Conservation (phyloP, 2,113 vertebrate genomes). For the Sorex araneus region DNA sequence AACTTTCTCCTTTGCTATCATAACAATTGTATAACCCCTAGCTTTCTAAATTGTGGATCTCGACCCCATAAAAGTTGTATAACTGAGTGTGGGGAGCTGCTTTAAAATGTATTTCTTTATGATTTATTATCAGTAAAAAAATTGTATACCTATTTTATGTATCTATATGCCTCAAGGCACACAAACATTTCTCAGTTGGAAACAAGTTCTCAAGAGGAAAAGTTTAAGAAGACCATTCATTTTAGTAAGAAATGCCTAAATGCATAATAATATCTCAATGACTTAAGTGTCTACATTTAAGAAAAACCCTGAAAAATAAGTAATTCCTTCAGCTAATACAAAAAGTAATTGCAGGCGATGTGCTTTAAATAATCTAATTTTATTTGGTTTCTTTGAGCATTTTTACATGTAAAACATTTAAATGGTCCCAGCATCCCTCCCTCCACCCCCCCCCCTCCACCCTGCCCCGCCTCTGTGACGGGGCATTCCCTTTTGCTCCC, state of each 20-base stretch:
- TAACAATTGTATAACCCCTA: constrained; percentile 5
- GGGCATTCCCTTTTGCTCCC: no score
- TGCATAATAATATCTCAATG: background rate
- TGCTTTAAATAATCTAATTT: background rate
- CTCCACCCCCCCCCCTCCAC: no score
- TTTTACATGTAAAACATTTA: background rate
- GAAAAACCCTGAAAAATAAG: background rate
- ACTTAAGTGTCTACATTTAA: background rate
- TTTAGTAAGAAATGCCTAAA: constrained; percentile 24
- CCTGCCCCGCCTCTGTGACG: no score
- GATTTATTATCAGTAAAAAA: no score
- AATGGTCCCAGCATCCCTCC: no score
- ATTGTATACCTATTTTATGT: no score
- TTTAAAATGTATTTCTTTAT: no score
- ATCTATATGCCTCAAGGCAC: no score
- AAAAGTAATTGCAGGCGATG: background rate
- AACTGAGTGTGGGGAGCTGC: no score
- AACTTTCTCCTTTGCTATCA: background rate
- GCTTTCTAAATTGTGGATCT: background rate
- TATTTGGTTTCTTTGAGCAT: background rate
- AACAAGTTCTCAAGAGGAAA: no score
- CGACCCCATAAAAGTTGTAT: no score
- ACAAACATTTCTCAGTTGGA: no score
- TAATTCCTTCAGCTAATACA: background rate
- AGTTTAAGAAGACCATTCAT: background rate